Conservation (phyloP, 1,140 invertebrate genomes). For the Neodiprion virginianus region DNA sequence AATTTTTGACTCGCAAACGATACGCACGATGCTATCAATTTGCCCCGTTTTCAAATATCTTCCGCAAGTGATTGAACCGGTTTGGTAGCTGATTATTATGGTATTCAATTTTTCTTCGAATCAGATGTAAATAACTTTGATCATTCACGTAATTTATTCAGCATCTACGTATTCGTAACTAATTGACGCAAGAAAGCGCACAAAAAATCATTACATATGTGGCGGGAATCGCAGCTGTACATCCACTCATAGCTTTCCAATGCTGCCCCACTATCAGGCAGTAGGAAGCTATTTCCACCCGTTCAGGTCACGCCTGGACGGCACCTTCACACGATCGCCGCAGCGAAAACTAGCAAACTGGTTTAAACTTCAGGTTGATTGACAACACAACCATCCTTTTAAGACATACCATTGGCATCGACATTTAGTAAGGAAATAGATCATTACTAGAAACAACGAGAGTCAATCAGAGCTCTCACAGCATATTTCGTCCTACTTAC, state of each 20-base stretch:
- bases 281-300: not conserved
- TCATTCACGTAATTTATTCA: not conserved
- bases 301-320: not conserved
- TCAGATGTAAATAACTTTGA: not conserved
- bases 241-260: not conserved
- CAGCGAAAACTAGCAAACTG: not conserved
- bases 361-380: not conserved
- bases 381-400: not conserved
- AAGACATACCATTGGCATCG: not conserved
- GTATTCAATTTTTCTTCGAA: no score
- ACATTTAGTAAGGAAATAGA: not conserved
- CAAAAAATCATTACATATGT: not conserved
- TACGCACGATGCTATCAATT: no score
- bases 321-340: not conserved
- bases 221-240: not conserved
- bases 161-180: not conserved
- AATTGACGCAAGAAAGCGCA: not conserved
- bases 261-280: not conserved
- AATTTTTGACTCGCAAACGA: no score
- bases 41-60: no score
- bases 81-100: no score
- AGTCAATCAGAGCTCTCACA: not conserved
- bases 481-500: no score
- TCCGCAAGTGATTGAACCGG: no score
- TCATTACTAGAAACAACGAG: not conserved